These are phyloP conservation scores for Lordiphosa mommai DNA, from an alignment of 1,140 invertebrate species.

Conservation along the genomic window DNA sequence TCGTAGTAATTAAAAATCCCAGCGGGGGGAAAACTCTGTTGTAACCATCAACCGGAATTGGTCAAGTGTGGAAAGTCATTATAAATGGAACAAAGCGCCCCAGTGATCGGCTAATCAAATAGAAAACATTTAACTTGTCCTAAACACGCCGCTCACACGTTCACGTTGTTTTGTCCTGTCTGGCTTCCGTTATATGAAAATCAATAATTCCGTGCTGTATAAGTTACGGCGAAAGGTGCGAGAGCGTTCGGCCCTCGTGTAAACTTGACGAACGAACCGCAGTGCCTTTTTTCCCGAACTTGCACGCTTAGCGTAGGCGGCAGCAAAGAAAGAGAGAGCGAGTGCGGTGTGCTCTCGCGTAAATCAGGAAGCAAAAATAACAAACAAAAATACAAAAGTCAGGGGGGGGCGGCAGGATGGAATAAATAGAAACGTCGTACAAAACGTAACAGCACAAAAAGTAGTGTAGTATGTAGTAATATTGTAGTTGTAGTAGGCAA, in stretches of 20 bases:
- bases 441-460: slow-evolving; percentile 62
- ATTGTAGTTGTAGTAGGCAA: slow-evolving; percentile 43
- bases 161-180: slow-evolving; percentile 38
- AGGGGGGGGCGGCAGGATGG: slow-evolving; percentile 12
- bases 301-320: slow-evolving; percentile 51
- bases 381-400: slow-evolving; percentile 10
- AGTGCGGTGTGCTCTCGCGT: slow-evolving; percentile 27
- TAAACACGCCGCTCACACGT: too few species aligned
- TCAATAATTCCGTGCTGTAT: slow-evolving; percentile 77
- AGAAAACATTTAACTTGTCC: background rate
- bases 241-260: slow-evolving; percentile 26
- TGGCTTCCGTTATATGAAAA: slow-evolving; percentile 69
- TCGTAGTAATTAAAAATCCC: slow-evolving; percentile 7
- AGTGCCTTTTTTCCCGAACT: background rate
- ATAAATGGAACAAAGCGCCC: slow-evolving; percentile 3
- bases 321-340: slow-evolving; percentile 21
- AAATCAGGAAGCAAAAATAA: slow-evolving; percentile 57
- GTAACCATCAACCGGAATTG: slow-evolving; percentile 3
- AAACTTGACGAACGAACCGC: slow-evolving; percentile 15
- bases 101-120: slow-evolving; percentile 21
- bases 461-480: slow-evolving; percentile 71
- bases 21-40: slow-evolving; percentile 8
- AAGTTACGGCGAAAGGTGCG: slow-evolving; percentile 74
- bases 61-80: slow-evolving; percentile 12
- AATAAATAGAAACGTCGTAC: slow-evolving; percentile 72